phyloP scores from a whole-genome alignment of 1,140 invertebrate genomes.

The Drosophila asahinai region DNA sequence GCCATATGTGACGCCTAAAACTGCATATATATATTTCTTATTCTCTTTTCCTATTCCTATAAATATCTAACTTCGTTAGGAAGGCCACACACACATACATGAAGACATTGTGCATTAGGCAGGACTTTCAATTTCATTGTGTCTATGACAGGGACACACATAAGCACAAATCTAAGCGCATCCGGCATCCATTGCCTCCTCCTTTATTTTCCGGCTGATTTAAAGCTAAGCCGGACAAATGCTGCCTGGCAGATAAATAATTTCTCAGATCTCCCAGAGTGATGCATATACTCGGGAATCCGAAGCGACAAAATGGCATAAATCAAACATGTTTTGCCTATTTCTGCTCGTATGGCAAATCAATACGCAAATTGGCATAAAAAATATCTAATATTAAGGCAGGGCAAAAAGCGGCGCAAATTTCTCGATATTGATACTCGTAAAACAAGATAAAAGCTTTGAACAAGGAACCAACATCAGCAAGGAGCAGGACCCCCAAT shows the following conservation, averaged over 20 bases:
- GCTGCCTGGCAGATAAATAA: conserved; percentile 29
- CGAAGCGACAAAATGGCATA: conserved; percentile 55
- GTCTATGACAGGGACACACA: conserved; percentile 29
- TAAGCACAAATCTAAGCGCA: conserved; percentile 35
- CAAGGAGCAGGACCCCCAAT: conserved; percentile 5
- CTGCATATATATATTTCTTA: conserved; percentile 5
- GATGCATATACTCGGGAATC: conserved; percentile 29
- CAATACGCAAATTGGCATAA: conserved; percentile 78
- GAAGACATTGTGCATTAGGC: conserved; percentile 35
- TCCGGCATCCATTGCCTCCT: not conserved
- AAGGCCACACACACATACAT: not conserved
- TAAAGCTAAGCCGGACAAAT: conserved; percentile 37
- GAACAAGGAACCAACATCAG: conserved; percentile 38
- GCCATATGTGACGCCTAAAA: not conserved
- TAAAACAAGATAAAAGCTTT: conserved; percentile 65
- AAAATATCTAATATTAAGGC: conserved; percentile 53
- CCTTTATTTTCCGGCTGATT: conserved; percentile 9
- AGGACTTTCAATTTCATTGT: conserved; percentile 64
- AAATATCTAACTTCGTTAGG: conserved; percentile 20
- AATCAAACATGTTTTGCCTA: conserved; percentile 64
- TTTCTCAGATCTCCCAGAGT: conserved; percentile 27
- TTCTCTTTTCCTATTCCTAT: conserved; percentile 2
- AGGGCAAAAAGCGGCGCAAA: conserved; percentile 34
- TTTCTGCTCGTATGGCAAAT: conserved; percentile 56
- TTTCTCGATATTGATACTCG: conserved; percentile 62